Conservation (phyloP, 2,797 vertebrate species). For the Sebastiscus tertius region DNA sequence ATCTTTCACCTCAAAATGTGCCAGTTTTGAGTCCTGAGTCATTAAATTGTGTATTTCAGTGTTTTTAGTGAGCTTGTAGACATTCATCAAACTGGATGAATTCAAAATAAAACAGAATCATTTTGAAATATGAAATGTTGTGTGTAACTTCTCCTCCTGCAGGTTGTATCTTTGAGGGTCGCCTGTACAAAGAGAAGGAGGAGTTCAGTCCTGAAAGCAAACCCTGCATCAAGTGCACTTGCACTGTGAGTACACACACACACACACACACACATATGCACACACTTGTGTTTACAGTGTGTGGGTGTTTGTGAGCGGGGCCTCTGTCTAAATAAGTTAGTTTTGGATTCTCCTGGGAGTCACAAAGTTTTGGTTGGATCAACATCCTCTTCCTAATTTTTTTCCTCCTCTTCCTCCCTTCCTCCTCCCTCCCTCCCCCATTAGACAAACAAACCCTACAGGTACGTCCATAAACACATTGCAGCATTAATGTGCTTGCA, state of each 20-base stretch:
- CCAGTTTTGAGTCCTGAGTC: not conserved
- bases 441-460: constrained; percentile 55
- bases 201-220: constrained; percentile 93
- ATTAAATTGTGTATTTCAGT: not conserved
- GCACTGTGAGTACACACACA: constrained; percentile 87
- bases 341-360: constrained; percentile 40
- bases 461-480: constrained; percentile 63
- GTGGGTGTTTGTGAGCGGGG: not conserved
- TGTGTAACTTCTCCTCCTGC: not conserved
- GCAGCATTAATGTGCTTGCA: constrained; percentile 54
- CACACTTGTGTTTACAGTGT: not conserved
- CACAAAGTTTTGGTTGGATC: constrained; percentile 48
- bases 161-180: constrained; percentile 90
- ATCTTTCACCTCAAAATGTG: not conserved
- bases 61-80: not conserved
- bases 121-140: not conserved
- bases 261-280: constrained; percentile 27
- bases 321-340: constrained; percentile 23
- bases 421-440: not conserved
- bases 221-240: constrained; percentile 92
- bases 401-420: not conserved
- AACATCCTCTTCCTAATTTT: constrained; percentile 41
- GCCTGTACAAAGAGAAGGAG: constrained; percentile 91
- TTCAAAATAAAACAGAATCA: not conserved
- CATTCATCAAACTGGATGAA: not conserved